Evolutionary conservation across 2,888 invertebrate species (phyloP), one percentile per base, ranked within the genome.

Genomic region (Schizotus pectinicornis): DNA sequence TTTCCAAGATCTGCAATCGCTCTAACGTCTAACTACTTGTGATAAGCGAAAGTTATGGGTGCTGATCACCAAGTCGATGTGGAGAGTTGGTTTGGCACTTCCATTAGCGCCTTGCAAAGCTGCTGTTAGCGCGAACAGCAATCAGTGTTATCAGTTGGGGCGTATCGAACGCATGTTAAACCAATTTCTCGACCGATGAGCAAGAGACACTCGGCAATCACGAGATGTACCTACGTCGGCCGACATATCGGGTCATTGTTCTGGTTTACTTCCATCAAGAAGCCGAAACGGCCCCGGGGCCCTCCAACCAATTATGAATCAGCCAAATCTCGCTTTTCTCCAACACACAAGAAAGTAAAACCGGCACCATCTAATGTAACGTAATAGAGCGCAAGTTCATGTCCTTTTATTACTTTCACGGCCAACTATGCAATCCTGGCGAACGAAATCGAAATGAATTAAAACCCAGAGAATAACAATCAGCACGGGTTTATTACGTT

Each of bases 251-350:
- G 67, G 62, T 62, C 64, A 57, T 52, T 59, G 68, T 37, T 59
- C 69, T 64, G 68, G 70, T 69, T 70, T 69, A 68, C 69, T 69
- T 70, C 56, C 32, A 43, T 54, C 8, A 56, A 56, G 7, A 32
- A 8, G 6, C 11, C 33, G 9, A 22, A 50, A 22, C 12, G 8
- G 33, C 14, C 43, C 31, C 9, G 14, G 32, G 41, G 39, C n/a
- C 47, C 7, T n/a, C 1, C 2, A 35, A 41, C 39, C n/a, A 37
- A 45, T 12, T 37, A 42, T 50, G 49, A 56, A 56, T 49, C 38
- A 51, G 34, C 43, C 53, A 52, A 60, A 51, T 45, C 43, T 53
- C 57, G 53, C 50, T 56, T 60, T 59, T 54, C 41, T 41, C 43
- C 47, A 48, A 49, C 43, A 39, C 38, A 54, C 47, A 11, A 13